These are phyloP conservation scores for Lagodon rhomboides DNA, from an alignment of 2,797 vertebrate species.

Conservation along the genomic window DNA sequence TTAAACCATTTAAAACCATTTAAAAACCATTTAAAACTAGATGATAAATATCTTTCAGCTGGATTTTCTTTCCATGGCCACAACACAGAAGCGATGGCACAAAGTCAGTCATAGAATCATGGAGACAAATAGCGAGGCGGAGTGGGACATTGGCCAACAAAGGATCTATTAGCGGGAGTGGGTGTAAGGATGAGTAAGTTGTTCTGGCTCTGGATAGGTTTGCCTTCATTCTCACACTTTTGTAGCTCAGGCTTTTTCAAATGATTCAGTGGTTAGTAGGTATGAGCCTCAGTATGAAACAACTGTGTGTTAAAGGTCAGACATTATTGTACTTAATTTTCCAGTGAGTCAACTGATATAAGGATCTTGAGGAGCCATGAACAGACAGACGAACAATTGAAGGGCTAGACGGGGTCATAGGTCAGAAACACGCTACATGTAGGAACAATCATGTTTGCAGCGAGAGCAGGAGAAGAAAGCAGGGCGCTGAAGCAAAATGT, in stretches of 20 bases:
- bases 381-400: slow-evolving; percentile 14
- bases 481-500: slow-evolving; percentile 75
- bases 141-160: slow-evolving; percentile 35
- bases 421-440: slow-evolving; percentile 44
- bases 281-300: slow-evolving; percentile 26
- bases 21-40: slow-evolving; percentile 8
- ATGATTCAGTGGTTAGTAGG: slow-evolving; percentile 15
- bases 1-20: slow-evolving; percentile 5
- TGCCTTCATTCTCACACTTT: slow-evolving; percentile 41
- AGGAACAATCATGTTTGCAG: slow-evolving; percentile 42
- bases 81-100: slow-evolving; percentile 29
- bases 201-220: slow-evolving; percentile 38
- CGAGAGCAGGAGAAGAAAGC: slow-evolving; percentile 70
- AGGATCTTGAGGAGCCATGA: slow-evolving; percentile 6
- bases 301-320: slow-evolving; percentile 23
- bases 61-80: slow-evolving; percentile 11
- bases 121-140: slow-evolving; percentile 22
- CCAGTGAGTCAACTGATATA: slow-evolving; percentile 20
- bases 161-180: slow-evolving; percentile 39
- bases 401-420: slow-evolving; percentile 37
- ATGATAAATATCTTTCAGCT: slow-evolving; percentile 9
- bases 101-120: slow-evolving; percentile 33
- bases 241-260: slow-evolving; percentile 18
- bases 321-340: slow-evolving; percentile 18
- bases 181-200: slow-evolving; percentile 31